phyloP scores from a whole-genome alignment of 2,113 vertebrate species.

The Istiophorus platypterus region DNA sequence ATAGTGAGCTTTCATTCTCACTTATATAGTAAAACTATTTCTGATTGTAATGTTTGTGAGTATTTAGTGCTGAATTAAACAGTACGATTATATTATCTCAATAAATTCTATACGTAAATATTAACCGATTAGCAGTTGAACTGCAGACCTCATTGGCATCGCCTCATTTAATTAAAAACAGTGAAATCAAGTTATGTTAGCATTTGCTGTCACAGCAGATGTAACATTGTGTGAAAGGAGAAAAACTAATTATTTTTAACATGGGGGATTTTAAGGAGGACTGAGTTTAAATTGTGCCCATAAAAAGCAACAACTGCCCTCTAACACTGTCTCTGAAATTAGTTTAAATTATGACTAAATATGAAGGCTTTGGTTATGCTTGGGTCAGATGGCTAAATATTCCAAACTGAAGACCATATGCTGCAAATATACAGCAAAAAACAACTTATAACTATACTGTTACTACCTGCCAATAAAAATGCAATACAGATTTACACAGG shows the following conservation, averaged over 20 bases:
- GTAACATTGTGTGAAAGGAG: slow-evolving; percentile 3
- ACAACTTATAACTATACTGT: slow-evolving; percentile 12
- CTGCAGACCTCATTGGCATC: slow-evolving; percentile 15
- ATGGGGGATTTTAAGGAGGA: not conserved
- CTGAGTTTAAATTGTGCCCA: slow-evolving; percentile 8
- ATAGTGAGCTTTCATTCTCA: not conserved
- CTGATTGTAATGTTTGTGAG: slow-evolving; percentile 8
- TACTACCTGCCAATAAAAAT: slow-evolving; percentile 19
- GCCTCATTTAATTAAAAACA: not conserved
- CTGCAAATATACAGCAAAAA: slow-evolving; percentile 31
- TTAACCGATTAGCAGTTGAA: slow-evolving; percentile 1
- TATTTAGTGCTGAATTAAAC: slow-evolving; percentile 17
- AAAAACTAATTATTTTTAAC: not conserved
- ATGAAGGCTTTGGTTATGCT: slow-evolving; percentile 46
- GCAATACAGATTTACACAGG: slow-evolving; percentile 16
- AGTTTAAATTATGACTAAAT: slow-evolving; percentile 3
- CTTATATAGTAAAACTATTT: not conserved
- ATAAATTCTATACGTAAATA: slow-evolving; percentile 22
- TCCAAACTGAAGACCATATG: slow-evolving; percentile 23
- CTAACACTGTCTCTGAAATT: slow-evolving; percentile 9
- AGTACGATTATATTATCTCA: slow-evolving; percentile 15
- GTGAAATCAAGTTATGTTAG: slow-evolving; percentile 11
- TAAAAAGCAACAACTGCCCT: slow-evolving; percentile 20
- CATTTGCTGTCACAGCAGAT: slow-evolving; percentile 10
- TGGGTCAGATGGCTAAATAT: slow-evolving; percentile 42